phyloP scores from a whole-genome alignment of 2,888 invertebrate genomes.

The Itoplectis maculator region DNA sequence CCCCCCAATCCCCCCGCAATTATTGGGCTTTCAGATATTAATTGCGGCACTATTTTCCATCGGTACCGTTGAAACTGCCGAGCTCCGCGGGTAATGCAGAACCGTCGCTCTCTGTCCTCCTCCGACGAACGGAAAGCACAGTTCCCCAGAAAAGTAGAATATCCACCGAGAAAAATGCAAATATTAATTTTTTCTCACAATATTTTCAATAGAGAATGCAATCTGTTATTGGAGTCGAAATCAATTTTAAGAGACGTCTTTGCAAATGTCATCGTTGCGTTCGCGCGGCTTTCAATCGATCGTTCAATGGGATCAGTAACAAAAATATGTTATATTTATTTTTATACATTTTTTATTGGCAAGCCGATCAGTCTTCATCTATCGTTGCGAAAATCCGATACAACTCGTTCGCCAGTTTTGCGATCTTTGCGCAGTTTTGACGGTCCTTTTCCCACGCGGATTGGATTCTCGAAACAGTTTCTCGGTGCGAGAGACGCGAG shows the following conservation, averaged over 20 bases:
- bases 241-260: background rate
- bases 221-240: background rate
- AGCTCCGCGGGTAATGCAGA: background rate
- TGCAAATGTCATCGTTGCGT: background rate
- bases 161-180: too few species aligned
- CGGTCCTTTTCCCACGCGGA: background rate
- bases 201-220: too few species aligned
- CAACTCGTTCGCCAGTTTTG: background rate
- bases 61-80: background rate
- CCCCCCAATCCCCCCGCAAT: too few species aligned
- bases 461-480: background rate
- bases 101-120: too few species aligned
- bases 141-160: too few species aligned
- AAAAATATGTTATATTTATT: too few species aligned
- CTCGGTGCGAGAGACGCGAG: too few species aligned
- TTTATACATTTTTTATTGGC: background rate
- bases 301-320: background rate
- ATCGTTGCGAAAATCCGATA: background rate
- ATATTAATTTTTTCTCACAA: too few species aligned
- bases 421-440: background rate
- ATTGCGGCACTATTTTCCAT: constrained; percentile 40
- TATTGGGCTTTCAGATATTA: constrained; percentile 56
- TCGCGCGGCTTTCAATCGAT: background rate
- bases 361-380: background rate
- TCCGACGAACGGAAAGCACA: too few species aligned